A percentile compares a stretch with the other conserved stretches of the same genome.
phyloP scores from a whole-genome alignment of 2,888 invertebrate genomes.

The Drosophila yooni region DNA sequence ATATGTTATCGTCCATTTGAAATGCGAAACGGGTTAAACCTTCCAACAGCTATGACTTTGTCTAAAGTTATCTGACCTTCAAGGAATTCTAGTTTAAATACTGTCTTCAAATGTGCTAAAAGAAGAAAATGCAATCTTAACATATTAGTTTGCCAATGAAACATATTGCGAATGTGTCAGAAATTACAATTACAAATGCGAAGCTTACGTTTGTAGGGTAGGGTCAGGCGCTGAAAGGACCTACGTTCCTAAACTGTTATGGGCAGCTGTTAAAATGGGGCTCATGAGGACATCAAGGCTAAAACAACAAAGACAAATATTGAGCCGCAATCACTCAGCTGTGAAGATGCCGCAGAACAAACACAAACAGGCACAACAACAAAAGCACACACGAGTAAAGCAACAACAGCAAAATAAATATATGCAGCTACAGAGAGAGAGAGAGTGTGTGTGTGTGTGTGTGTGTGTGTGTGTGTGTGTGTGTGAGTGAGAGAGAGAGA shows the following conservation, averaged over 20 bases:
- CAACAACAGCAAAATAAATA: slow-evolving; percentile 52
- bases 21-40: neutral
- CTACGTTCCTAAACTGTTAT: neutral
- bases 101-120: too few species aligned
- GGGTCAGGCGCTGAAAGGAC: slow-evolving; percentile 11
- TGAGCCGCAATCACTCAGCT: slow-evolving; percentile 75
- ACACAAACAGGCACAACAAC: slow-evolving; percentile 51
- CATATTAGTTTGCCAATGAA: neutral
- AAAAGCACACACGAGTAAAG: slow-evolving; percentile 23
- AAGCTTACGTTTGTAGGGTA: neutral
- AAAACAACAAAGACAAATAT: slow-evolving; percentile 72
- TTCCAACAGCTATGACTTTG: neutral
- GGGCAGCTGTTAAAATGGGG: slow-evolving; percentile 10
- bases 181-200: slow-evolving; percentile 61
- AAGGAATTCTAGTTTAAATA: neutral
- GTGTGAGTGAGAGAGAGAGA: neutral
- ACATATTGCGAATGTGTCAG: slow-evolving; percentile 32
- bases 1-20: neutral
- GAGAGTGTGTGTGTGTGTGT: neutral
- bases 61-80: neutral
- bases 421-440: slow-evolving; percentile 5
- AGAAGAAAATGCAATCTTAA: neutral
- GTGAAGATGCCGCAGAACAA: slow-evolving; percentile 74
- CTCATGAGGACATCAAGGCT: slow-evolving; percentile 23
- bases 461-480: neutral